Evolutionary conservation across 2,113 vertebrate species (phyloP).

Genomic region (Crocuta crocuta): DNA sequence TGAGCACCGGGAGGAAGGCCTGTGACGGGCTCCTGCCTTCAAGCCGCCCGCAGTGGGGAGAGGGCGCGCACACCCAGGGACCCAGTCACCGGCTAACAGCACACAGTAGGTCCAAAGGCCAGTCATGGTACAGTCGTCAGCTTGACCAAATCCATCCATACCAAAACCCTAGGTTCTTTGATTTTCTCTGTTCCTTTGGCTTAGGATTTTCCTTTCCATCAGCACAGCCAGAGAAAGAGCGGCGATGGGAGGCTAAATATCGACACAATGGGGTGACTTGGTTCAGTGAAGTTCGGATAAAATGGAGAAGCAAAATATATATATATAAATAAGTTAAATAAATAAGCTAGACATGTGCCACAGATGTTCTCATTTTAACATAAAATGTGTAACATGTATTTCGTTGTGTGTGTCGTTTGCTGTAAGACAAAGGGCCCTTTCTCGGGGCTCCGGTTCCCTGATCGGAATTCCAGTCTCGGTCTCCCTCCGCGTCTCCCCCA

Average conservation of each 20-base stretch:
- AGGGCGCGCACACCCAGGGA: fast-evolving
- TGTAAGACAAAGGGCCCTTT: not conserved
- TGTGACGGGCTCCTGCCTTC: not conserved
- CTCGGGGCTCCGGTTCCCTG: not conserved
- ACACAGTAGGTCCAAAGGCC: not conserved
- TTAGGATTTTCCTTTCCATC: not conserved
- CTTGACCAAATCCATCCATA: fast-evolving
- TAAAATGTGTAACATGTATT: fast-evolving
- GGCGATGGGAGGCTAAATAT: fast-evolving
- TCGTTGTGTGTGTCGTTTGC: not conserved
- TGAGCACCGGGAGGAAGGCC: fast-evolving
- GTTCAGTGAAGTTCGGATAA: not conserved
- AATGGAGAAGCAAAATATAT: too few species aligned
- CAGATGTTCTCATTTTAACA: not conserved
- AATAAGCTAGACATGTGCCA: fast-evolving
- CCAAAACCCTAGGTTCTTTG: too few species aligned
- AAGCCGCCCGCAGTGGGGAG: not conserved
- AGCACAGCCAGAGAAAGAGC: not conserved
- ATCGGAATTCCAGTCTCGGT: not conserved
- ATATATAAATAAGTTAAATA: too few species aligned
- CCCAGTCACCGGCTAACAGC: fast-evolving
- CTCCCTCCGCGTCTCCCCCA: not conserved
- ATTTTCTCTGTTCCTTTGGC: not conserved
- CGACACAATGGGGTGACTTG: not conserved
- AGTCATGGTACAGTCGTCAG: fast-evolving